phyloP scores from a whole-genome alignment of 2,113 vertebrate species.

The Antechinus flavipes region DNA sequence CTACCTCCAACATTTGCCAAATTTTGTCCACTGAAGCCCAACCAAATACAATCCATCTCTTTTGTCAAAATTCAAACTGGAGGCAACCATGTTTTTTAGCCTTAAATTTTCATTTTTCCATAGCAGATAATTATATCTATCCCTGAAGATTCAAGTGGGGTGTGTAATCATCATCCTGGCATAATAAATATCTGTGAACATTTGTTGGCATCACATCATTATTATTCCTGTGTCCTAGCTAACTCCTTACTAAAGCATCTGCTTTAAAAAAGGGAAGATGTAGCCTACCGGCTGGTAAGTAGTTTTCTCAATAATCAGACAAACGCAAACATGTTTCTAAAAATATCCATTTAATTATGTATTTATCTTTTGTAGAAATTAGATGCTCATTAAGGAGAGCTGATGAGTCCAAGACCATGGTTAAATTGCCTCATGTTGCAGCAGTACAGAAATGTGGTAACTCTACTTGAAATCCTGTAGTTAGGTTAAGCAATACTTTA shows the following conservation, averaged over 20 bases:
- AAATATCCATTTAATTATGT: slow-evolving; percentile 11
- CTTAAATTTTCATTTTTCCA: slow-evolving; percentile 9
- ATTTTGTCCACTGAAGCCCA: background rate
- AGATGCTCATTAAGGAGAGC: slow-evolving; percentile 34
- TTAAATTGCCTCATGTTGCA: slow-evolving; percentile 3
- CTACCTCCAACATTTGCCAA: background rate
- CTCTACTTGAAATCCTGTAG: slow-evolving; percentile 3
- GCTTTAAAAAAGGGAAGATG: slow-evolving; percentile 31
- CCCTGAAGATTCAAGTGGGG: background rate
- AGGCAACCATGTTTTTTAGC: background rate
- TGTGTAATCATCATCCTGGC: slow-evolving; percentile 47
- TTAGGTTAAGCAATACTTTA: background rate
- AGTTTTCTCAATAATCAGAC: slow-evolving; percentile 33
- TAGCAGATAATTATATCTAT: background rate
- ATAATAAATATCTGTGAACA: slow-evolving; percentile 19
- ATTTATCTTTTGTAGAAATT: slow-evolving; percentile 38
- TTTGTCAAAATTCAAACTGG: slow-evolving; percentile 14
- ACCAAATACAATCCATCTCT: background rate
- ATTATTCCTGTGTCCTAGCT: background rate
- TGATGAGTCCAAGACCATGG: slow-evolving; percentile 3
- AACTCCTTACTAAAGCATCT: background rate
- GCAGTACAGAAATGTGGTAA: background rate
- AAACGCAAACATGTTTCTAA: slow-evolving; percentile 36
- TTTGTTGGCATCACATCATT: background rate
- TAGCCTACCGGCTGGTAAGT: slow-evolving; percentile 7